Base-by-base conservation (phyloP, 2,797 vertebrate species). In the Alectoris magna region DNA sequence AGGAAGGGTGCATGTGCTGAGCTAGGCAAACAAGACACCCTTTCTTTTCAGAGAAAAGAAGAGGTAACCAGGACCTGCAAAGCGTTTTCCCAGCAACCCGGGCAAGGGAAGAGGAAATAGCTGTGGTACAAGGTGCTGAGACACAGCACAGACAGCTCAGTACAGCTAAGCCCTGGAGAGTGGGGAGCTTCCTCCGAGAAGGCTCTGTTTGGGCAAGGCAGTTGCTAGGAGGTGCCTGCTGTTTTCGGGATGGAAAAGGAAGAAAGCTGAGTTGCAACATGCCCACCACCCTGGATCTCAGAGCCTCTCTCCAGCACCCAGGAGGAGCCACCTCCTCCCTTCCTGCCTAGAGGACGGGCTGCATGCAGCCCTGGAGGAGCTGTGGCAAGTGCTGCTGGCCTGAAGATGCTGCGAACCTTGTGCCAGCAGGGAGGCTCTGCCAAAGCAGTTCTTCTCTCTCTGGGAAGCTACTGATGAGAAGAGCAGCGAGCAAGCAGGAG, bases 221-320 rank as follows among this genome's bases (percentile, higher is more conserved):
- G 91, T 95, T 94, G 67, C 79, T 94, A 92, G 94, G 93, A 95
- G 91, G 88, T 95, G 91, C 79, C 91, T 81, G 60, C 31, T 87
- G 56, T 95, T 96, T 89, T 94, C 64, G 56, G 76, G 43, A 80
- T 93, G 76, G 82, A 83, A 89, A 83, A 78, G 90, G 67, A 93
- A 89, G 86, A 91, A 67, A 79, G 38, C 76, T 75, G 70, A 85
- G 90, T 95, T 91, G 70, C 4, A 9, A 69, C 96, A 87, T 73
- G 91, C 79, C 82, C 17, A 1, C n/a, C 38, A 26, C 27, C 43
- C 63, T 83, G 88, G 75, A 70, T 91, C 86, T 87, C 71, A 88
- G 70, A 80, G 19, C 46, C 84, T 88, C 44, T 94, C 59, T 87
- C 56, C 43, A 84, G 87, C 55, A 63, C 75, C 56, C 84, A 85